Evolutionary conservation across 2,797 vertebrate genomes (phyloP).

Genomic region (Typhlichthys subterraneus): DNA sequence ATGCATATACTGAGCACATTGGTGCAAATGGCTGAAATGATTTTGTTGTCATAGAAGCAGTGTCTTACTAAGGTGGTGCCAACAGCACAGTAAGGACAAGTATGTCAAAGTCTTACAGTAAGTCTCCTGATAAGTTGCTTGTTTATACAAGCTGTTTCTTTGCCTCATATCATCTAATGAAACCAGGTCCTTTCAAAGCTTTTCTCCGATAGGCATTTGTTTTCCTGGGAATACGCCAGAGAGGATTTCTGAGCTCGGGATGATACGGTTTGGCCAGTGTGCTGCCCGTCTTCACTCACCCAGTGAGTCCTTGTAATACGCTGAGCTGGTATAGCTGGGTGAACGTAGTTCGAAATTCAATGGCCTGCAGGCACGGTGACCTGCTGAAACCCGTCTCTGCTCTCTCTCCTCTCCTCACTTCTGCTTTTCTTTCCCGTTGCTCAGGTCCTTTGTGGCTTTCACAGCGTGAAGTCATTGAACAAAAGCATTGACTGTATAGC

Average conservation of each 20-base stretch:
- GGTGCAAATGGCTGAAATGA: too few relatives aligned
- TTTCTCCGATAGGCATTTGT: conserved; percentile 25
- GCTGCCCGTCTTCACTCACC: conserved; percentile 24
- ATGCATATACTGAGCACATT: neutral
- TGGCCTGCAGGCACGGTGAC: conserved; percentile 19
- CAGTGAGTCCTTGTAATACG: conserved; percentile 24
- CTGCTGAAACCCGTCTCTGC: conserved; percentile 17
- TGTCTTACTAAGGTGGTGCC: too few relatives aligned
- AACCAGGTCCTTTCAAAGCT: conserved; percentile 13
- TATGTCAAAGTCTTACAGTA: neutral
- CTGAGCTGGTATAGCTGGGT: conserved; percentile 45
- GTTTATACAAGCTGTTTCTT: conserved; percentile 1
- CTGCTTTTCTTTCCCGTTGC: conserved; percentile 16
- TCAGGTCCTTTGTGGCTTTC: conserved; percentile 11
- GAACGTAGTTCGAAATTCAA: conserved; percentile 49
- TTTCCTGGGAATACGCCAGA: conserved; percentile 34
- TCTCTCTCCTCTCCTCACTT: conserved; percentile 9
- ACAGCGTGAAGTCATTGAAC: too few relatives aligned
- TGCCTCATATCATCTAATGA: conserved; percentile 13
- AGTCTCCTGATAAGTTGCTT: conserved; percentile 2
- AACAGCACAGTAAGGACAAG: neutral
- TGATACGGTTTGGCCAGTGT: conserved; percentile 12
- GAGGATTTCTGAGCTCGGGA: conserved; percentile 12
- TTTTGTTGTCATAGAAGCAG: too few relatives aligned
- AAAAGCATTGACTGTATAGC: too few relatives aligned